Conservation (phyloP, 23 tunicate species). For the Styela plicata region DNA sequence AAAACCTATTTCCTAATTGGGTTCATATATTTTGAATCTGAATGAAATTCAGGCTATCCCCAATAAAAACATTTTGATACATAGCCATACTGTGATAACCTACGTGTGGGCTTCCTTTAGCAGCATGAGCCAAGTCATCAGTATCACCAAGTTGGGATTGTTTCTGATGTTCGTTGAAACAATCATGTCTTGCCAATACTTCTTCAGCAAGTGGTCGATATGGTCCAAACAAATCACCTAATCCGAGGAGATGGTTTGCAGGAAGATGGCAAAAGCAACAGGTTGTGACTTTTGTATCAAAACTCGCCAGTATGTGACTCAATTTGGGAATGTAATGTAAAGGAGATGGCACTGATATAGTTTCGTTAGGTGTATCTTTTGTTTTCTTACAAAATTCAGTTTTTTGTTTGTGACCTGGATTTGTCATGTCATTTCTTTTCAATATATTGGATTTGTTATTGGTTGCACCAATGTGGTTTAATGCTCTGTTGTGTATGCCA, state of each 20-base stretch:
- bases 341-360: background rate
- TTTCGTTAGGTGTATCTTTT: background rate
- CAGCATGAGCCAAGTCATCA: conserved; percentile 7
- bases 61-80: too few species aligned
- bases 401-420: too few species aligned
- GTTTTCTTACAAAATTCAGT: too few species aligned
- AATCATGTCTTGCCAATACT: conserved; percentile 34
- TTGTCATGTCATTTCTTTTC: too few species aligned
- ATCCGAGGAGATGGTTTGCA: conserved; percentile 43
- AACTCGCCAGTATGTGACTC: background rate
- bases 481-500: too few species aligned
- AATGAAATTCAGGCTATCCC: too few species aligned
- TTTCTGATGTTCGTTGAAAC: conserved; percentile 9
- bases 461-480: too few species aligned
- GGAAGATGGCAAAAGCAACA: conserved; percentile 66
- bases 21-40: too few species aligned
- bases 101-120: conserved; percentile 17
- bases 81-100: background rate
- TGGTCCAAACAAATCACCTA: conserved; percentile 74
- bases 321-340: conserved; percentile 6
- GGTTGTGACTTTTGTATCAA: conserved; percentile 16
- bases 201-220: conserved; percentile 54
- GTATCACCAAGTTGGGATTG: too few species aligned
- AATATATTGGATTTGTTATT: too few species aligned
- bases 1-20: too few species aligned